Evolutionary conservation across 2,797 vertebrate species (phyloP).

Genomic region (Aselliscus stoliczkanus): DNA sequence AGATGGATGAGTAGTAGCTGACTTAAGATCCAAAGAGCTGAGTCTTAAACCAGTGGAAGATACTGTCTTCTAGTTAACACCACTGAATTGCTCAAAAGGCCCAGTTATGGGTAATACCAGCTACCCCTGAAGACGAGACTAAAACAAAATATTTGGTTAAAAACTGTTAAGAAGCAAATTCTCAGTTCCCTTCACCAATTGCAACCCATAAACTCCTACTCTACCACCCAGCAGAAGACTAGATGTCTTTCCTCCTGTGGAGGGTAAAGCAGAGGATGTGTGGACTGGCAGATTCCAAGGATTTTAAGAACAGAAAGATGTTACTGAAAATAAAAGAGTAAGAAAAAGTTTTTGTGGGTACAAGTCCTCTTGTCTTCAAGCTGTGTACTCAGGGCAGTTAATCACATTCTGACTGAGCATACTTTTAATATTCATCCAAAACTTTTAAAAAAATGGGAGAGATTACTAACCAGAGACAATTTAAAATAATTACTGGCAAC

Average conservation of each 20-base stretch:
- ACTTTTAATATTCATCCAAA: not conserved
- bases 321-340: not conserved
- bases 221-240: not conserved
- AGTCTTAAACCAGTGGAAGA: not conserved
- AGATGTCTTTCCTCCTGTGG: not conserved
- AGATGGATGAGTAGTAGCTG: not conserved
- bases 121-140: not conserved
- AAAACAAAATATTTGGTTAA: not conserved
- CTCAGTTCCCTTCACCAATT: not conserved
- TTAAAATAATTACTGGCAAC: not conserved
- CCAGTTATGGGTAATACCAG: not conserved
- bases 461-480: not conserved
- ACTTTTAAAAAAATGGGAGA: not conserved
- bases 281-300: not conserved
- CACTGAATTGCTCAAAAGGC: not conserved
- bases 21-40: not conserved
- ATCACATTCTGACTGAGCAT: not conserved
- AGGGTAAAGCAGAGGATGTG: not conserved
- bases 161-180: not conserved
- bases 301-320: not conserved
- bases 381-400: not conserved
- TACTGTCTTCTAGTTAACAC: not conserved
- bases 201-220: not conserved
- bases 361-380: not conserved
- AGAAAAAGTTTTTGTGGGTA: not conserved